Evolutionary conservation across 2,797 vertebrate genomes (phyloP).

Genomic region (Melanotaenia pygmaea): DNA sequence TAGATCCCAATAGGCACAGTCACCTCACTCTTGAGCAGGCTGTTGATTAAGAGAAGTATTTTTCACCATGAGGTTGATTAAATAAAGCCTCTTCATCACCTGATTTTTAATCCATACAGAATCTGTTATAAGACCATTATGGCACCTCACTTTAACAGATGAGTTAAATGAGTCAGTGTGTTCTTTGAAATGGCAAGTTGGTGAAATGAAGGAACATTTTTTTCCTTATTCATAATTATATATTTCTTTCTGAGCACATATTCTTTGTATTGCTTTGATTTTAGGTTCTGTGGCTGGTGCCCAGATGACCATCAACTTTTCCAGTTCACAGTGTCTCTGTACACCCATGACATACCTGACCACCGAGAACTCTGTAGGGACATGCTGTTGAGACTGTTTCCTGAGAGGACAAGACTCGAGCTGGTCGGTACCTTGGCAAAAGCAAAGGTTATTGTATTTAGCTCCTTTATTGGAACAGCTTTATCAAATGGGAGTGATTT

Average conservation of each 20-base stretch:
- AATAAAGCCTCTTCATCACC: slow-evolving; percentile 26
- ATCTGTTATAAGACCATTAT: slow-evolving; percentile 8
- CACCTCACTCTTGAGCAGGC: slow-evolving; percentile 24
- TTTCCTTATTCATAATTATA: slow-evolving; percentile 1
- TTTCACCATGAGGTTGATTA: slow-evolving; percentile 53
- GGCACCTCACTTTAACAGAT: slow-evolving; percentile 1
- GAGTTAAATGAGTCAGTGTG: background rate
- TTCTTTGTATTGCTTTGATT: slow-evolving; percentile 36
- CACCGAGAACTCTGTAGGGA: slow-evolving; percentile 87
- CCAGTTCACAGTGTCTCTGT: slow-evolving; percentile 83
- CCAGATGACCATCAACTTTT: slow-evolving; percentile 87
- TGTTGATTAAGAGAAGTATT: slow-evolving; percentile 27
- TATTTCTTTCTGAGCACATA: slow-evolving; percentile 2
- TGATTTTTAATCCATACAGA: slow-evolving; percentile 29
- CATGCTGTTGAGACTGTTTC: slow-evolving; percentile 88
- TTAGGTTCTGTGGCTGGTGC: slow-evolving; percentile 86
- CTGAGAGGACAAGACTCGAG: slow-evolving; percentile 84
- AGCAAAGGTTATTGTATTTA: background rate
- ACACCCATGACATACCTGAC: slow-evolving; percentile 82
- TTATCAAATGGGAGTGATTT: background rate
- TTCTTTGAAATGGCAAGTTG: background rate
- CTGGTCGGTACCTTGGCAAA: slow-evolving; percentile 84
- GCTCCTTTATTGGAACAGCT: background rate
- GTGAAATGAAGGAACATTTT: background rate
- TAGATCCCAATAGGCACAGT: slow-evolving; percentile 35